A percentile compares a stretch with the other conserved stretches of the same genome.
phyloP scores from a whole-genome alignment of 1,140 invertebrate genomes.

The Drosophila melanogaster region Release_6_plus_ISO1_MT NT_037436.4:579501-580000 shows the following conservation, averaged over 20 bases:
- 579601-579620: conserved; percentile 73
- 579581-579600: conserved; percentile 29
- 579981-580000: conserved; percentile 44
- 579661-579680: conserved; percentile 49
- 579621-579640: conserved; percentile 61
- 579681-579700: conserved; percentile 69
- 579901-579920: conserved; percentile 26
- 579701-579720: conserved; percentile 38
- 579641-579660: conserved; percentile 49
- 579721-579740: conserved; percentile 22
- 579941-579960: conserved; percentile 66
- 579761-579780: not conserved
- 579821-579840: not conserved
- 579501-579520: conserved; percentile 61
- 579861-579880: conserved; percentile 4
- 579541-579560: conserved; percentile 33
- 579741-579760: conserved; percentile 1
- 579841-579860: conserved; percentile 7
- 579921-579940: conserved; percentile 52
- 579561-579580: conserved; percentile 31
- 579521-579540: conserved; percentile 22
- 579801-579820: not conserved
- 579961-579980: conserved; percentile 79
- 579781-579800: no score
- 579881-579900: conserved; percentile 13